A percentile compares a stretch with the other conserved stretches of the same genome.
Evolutionary conservation across 2,797 vertebrate genomes (phyloP).

Genomic region (Smutsia gigantea): DNA sequence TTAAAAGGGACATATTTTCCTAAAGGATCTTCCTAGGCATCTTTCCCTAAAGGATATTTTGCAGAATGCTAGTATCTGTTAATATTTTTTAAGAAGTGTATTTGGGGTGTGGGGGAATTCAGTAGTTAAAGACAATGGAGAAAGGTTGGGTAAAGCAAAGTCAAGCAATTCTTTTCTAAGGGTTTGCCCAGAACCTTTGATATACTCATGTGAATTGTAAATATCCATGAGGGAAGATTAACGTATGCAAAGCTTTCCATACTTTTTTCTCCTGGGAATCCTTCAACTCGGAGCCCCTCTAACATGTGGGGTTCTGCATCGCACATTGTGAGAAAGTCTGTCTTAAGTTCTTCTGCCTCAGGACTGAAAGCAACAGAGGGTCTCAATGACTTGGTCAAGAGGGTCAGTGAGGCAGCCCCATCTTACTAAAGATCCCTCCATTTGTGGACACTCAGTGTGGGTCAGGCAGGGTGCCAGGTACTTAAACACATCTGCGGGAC

Average conservation of each 20-base stretch:
- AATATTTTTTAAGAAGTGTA: neutral
- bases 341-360: neutral
- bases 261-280: neutral
- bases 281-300: neutral
- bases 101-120: neutral
- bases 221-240: neutral
- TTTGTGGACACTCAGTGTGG: neutral
- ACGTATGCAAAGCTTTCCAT: neutral
- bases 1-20: neutral
- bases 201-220: neutral
- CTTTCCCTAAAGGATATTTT: neutral
- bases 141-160: neutral
- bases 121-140: neutral
- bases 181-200: neutral
- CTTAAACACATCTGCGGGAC: neutral
- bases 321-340: neutral
- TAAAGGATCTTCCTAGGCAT: neutral
- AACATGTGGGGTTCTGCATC: neutral
- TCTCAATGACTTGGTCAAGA: neutral
- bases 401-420: neutral
- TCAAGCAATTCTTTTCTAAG: neutral
- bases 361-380: neutral
- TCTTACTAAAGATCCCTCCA: neutral
- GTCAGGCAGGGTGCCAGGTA: too few species aligned
- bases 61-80: neutral